Percentiles rank a stretch among this genome's conserved stretches.
phyloP scores from a whole-genome alignment of 2,113 vertebrate species.

The Hippoglossus stenolepis region DNA sequence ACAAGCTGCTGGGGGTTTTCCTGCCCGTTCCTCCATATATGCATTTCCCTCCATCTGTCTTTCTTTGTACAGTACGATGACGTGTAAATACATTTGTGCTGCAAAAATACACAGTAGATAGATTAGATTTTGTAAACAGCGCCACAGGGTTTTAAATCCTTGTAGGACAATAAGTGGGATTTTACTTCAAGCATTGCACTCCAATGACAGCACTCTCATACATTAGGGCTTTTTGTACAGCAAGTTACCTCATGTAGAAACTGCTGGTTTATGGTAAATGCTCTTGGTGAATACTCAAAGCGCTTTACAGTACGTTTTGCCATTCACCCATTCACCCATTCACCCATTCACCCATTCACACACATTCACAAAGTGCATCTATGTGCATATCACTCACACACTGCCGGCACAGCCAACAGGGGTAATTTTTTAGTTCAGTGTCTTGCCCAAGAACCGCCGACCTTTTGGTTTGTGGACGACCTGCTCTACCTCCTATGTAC shows the following conservation, averaged over 20 bases:
- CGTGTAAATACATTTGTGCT: not conserved
- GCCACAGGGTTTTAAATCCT: not conserved
- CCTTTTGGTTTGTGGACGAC: too few species aligned
- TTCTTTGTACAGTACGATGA: not conserved
- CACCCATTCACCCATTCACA: too few species aligned
- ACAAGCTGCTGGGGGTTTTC: constrained; percentile 64
- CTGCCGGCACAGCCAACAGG: too few species aligned
- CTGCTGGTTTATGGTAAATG: not conserved
- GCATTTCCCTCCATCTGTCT: constrained; percentile 9
- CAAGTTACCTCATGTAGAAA: not conserved
- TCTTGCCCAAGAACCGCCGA: too few species aligned
- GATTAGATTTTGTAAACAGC: not conserved
- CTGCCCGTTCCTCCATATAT: constrained; percentile 29
- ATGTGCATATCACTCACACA: too few species aligned
- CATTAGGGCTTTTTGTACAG: not conserved
- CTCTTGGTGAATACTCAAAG: too few species aligned
- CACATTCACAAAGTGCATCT: too few species aligned
- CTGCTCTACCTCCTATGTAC: too few species aligned
- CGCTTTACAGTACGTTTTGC: too few species aligned
- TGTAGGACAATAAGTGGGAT: not conserved
- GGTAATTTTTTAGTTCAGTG: too few species aligned
- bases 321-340: too few species aligned
- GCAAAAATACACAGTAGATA: not conserved
- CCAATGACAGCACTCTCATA: not conserved
- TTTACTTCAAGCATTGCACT: not conserved